Conservation (phyloP, 2,888 invertebrate genomes). For the Thymelicus sylvestris region DNA sequence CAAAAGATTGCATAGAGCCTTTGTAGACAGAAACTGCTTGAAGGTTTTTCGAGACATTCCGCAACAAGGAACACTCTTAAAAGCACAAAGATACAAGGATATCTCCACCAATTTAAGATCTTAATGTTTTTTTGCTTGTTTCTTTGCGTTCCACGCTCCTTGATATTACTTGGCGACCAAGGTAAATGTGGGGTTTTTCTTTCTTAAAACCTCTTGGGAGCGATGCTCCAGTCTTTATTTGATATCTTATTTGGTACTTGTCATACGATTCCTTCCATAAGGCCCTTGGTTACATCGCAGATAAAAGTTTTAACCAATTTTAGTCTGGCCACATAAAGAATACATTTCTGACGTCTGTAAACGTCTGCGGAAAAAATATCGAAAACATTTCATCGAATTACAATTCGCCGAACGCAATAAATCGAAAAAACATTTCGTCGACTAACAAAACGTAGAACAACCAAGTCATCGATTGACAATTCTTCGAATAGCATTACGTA, state of each 20-base stretch:
- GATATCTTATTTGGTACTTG: neutral
- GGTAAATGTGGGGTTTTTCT: neutral
- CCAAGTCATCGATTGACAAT: too few relatives aligned
- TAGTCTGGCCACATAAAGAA: too few relatives aligned
- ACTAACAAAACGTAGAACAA: too few relatives aligned
- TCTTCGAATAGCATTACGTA: too few relatives aligned
- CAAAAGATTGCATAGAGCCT: constrained; percentile 31
- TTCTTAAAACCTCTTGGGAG: neutral
- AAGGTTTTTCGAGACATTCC: constrained; percentile 25
- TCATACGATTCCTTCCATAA: too few relatives aligned
- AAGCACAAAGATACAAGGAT: constrained; percentile 10
- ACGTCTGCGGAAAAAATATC: too few relatives aligned
- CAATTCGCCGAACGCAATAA: too few relatives aligned
- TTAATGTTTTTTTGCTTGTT: constrained; percentile 1
- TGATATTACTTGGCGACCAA: neutral
- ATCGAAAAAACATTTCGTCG: too few relatives aligned
- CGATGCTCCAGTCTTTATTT: neutral
- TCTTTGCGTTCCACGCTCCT: neutral
- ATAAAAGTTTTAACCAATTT: too few relatives aligned
- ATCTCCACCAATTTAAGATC: constrained; percentile 10
- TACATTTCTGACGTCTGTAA: too few relatives aligned
- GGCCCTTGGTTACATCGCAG: too few relatives aligned
- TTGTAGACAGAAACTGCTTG: constrained; percentile 19
- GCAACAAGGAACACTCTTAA: constrained; percentile 19
- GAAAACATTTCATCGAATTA: too few relatives aligned